These are phyloP conservation scores for Oedothorax gibbosus DNA, from an alignment of 1,140 invertebrate species.

Conservation along the genomic window DNA sequence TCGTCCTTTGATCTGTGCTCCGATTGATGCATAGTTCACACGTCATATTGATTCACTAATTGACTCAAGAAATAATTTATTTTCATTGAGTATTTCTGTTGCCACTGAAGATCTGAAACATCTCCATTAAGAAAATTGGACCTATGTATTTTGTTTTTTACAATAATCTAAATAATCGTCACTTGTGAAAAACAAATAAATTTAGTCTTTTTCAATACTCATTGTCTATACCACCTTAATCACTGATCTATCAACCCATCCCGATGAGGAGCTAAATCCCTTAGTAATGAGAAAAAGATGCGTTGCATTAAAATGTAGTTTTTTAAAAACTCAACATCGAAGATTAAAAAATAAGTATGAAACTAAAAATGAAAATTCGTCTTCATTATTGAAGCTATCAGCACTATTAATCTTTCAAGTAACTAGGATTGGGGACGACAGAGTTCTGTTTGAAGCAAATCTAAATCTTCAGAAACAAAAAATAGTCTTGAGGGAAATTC, in stretches of 20 bases:
- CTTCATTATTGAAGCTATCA: slow-evolving; percentile 28
- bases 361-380: slow-evolving; percentile 1
- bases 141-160: too few species aligned
- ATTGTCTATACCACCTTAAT: not conserved
- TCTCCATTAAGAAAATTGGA: too few species aligned
- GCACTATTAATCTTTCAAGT: slow-evolving; percentile 8
- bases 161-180: too few species aligned
- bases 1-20: too few species aligned
- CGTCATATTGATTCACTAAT: too few species aligned
- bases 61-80: too few species aligned
- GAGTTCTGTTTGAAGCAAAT: not conserved
- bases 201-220: too few species aligned
- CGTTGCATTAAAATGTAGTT: not conserved
- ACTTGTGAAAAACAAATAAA: too few species aligned
- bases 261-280: not conserved
- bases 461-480: not conserved
- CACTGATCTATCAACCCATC: not conserved
- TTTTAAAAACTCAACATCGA: not conserved
- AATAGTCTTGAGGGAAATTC: slow-evolving; percentile 10
- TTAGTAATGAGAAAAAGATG: slow-evolving; percentile 27
- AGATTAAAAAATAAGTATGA: not conserved
- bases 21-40: too few species aligned
- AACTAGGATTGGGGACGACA: not conserved
- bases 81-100: too few species aligned
- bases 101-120: too few species aligned